Conservation (phyloP, 2,888 invertebrate genomes). For the Adelognathus sp. region DNA sequence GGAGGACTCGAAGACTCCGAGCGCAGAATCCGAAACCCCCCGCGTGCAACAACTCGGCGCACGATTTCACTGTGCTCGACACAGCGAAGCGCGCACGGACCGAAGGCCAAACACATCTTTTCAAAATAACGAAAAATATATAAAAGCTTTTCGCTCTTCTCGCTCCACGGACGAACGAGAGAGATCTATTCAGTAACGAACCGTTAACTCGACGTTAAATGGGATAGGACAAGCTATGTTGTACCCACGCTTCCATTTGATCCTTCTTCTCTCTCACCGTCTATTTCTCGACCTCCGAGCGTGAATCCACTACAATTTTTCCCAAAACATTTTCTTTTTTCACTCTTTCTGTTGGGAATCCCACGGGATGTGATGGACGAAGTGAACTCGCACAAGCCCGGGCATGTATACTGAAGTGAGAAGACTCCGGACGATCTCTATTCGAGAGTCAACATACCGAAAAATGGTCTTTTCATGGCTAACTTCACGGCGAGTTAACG, state of each 20-base stretch:
- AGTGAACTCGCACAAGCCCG: conserved; percentile 14
- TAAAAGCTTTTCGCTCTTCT: conserved; percentile 66
- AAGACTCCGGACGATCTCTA: conserved; percentile 65
- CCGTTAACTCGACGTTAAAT: conserved; percentile 79
- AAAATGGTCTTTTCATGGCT: conserved; percentile 73
- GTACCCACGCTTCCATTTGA: conserved; percentile 28
- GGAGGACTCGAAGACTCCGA: conserved; percentile 40
- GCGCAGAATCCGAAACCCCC: conserved; percentile 51
- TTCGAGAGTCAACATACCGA: conserved; percentile 67
- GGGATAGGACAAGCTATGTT: conserved; percentile 52
- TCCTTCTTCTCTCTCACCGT: not conserved
- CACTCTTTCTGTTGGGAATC: conserved; percentile 14
- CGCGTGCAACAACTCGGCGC: conserved; percentile 51
- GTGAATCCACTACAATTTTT: conserved; percentile 24
- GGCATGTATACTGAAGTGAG: not conserved
- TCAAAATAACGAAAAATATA: conserved; percentile 71
- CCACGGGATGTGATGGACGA: conserved; percentile 17
- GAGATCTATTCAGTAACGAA: conserved; percentile 73
- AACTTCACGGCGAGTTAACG: conserved; percentile 69
- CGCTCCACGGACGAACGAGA: conserved; percentile 49
- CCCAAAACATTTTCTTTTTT: conserved; percentile 30
- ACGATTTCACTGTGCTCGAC: conserved; percentile 68
- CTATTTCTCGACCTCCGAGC: not conserved
- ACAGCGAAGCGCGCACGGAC: no score
- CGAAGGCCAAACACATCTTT: conserved; percentile 76